Percentiles rank a stretch among this genome's conserved stretches.
phyloP scores from a whole-genome alignment of 2,888 invertebrate genomes.

The Alloscopus bannaensis region DNA sequence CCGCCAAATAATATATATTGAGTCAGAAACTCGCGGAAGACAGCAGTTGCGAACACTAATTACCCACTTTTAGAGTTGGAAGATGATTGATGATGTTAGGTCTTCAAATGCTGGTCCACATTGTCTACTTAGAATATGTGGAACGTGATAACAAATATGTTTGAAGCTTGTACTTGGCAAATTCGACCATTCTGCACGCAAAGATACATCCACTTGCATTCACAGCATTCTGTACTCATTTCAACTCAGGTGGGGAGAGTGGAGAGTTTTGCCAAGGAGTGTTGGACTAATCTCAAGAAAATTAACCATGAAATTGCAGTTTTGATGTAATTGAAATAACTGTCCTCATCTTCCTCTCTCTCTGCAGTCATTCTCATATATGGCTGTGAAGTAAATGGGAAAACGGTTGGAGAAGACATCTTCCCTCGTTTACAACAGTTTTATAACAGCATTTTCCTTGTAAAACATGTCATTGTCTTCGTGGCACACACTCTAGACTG shows the following conservation, averaged over 20 bases:
- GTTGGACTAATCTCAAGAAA: not conserved
- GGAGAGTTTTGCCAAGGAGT: not conserved
- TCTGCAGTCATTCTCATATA: not conserved
- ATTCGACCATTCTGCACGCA: no score
- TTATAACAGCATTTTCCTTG: no score
- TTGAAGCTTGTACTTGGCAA: no score
- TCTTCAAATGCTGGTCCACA: not conserved
- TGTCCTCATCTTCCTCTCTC: no score
- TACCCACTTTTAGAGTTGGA: constrained; percentile 10
- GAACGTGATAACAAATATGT: not conserved
- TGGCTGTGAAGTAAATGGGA: no score
- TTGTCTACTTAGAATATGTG: not conserved
- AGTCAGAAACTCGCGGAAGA: no score
- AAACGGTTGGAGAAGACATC: no score
- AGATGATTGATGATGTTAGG: not conserved
- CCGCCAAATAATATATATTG: constrained; percentile 11
- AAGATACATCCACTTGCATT: not conserved
- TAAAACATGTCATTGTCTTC: no score
- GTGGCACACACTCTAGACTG: no score
- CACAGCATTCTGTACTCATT: not conserved
- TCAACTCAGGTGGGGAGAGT: not conserved
- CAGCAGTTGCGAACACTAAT: not conserved
- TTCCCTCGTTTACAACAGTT: no score
- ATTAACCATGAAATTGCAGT: constrained; percentile 21
- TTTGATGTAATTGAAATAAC: constrained; percentile 12